Base-by-base conservation (phyloP, 1,140 invertebrate genomes). In the Popillia japonica region DNA sequence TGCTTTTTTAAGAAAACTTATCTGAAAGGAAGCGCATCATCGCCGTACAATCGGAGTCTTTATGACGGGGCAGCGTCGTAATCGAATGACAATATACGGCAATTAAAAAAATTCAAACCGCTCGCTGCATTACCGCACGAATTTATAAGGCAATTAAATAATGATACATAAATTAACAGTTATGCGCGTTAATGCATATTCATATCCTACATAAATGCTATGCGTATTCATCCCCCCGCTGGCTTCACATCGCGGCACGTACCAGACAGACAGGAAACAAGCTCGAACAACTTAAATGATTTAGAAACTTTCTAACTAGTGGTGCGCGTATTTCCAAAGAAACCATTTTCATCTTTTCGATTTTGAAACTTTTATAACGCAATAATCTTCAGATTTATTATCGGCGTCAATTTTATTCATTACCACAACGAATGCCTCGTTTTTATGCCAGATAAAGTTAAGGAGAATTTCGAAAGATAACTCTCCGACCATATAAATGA, bases 161-260 rank as follows among this genome's bases (percentile, higher is more conserved):
- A 74, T 74, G 72, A 74, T 74, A 74, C 72, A 74, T 74, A 74
- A 74, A 74, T 74, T 74, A 74, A 74, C 72, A 74, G 72, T 74
- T 74, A 74, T 74, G 72, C 40, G n/a, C n/a, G 40, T 74, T 74
- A 74, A 74, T 74, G 72, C 27, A 74, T 74, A 74, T 74, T 74
- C 72, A 74, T 74, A 74, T 34, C 61, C 8, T 68, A 68, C 11
- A 4, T 14, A 14, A 6, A 55, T 55, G 48, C 11, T 68, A 68
- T 22, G 11, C 6, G 11, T 17, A n/a, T 55, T 14, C 61, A 68
- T 68, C 61, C 61, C 61, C 61, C 61, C 22, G 61, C 61, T 68
- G 61, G 48, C 27, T 68, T 68, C 61, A 68, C 22, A 48, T 22
- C 61, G 20, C 2, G 27, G 20, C 61, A 68, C 61, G 61, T 27